phyloP scores from a whole-genome alignment of 2,888 invertebrate species.

The Ophion ventricosus region DNA sequence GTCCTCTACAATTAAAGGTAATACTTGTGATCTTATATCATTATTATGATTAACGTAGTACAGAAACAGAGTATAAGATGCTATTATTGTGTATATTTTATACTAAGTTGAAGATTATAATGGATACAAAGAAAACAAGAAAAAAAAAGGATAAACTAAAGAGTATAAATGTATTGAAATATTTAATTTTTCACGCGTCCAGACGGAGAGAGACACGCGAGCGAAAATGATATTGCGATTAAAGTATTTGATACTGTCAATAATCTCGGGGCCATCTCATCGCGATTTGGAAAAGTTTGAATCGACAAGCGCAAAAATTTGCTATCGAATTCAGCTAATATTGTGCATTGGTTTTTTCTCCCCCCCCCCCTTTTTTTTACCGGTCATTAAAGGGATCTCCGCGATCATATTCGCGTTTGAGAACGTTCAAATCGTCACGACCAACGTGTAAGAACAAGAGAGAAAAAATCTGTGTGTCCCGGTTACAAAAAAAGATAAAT shows the following conservation, averaged over 20 bases:
- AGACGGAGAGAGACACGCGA: constrained; percentile 46
- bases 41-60: constrained; percentile 76
- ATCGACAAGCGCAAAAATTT: background rate
- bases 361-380: background rate
- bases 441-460: background rate
- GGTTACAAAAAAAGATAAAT: background rate
- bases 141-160: constrained; percentile 47
- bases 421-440: background rate
- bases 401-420: constrained; percentile 34
- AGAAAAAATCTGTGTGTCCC: background rate
- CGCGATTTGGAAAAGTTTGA: constrained; percentile 1
- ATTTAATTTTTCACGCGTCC: constrained; percentile 71
- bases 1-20: constrained; percentile 70
- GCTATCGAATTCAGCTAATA: background rate
- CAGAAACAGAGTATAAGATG: constrained; percentile 75
- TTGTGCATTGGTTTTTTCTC: background rate
- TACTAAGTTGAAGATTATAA: constrained; percentile 75
- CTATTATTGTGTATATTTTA: constrained; percentile 79
- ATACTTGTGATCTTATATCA: constrained; percentile 76
- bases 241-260: constrained; percentile 64
- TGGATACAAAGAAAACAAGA: constrained; percentile 35
- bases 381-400: constrained; percentile 4
- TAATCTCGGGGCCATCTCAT: constrained; percentile 27
- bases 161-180: constrained; percentile 60
- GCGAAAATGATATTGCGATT: constrained; percentile 65